Evolutionary conservation across 2,113 vertebrate genomes (phyloP).

Genomic region (Echinops telfairi): DNA sequence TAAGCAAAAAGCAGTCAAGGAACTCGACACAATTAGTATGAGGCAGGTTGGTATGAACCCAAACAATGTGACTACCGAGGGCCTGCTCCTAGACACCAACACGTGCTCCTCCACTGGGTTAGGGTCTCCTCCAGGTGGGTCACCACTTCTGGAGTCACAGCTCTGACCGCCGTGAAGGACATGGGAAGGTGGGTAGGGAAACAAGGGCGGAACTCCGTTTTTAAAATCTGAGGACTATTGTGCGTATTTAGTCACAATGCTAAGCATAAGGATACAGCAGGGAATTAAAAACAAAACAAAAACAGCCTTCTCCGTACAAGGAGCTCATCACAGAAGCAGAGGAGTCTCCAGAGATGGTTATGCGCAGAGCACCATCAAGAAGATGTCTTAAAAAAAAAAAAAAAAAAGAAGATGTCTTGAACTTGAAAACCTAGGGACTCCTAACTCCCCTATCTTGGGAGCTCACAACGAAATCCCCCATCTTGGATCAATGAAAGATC

Average conservation of each 20-base stretch:
- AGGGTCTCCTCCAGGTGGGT: background rate
- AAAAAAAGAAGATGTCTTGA: too few relatives aligned
- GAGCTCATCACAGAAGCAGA: background rate
- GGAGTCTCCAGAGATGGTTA: background rate
- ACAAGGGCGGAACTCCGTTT: background rate
- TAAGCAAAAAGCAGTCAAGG: background rate
- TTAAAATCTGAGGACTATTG: background rate
- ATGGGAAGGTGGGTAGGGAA: background rate
- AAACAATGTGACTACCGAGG: background rate
- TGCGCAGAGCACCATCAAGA: too few relatives aligned
- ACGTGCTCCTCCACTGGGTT: too few relatives aligned
- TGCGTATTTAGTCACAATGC: background rate
- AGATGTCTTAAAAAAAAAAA: too few relatives aligned
- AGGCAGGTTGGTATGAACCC: background rate
- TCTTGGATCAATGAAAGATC: slow-evolving; percentile 35
- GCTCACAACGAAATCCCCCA: background rate
- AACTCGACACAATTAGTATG: background rate
- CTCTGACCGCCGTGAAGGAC: background rate
- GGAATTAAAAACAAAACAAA: background rate
- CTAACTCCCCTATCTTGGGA: background rate
- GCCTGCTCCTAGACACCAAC: background rate
- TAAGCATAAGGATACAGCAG: background rate
- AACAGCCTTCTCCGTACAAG: background rate
- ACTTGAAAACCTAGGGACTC: background rate
- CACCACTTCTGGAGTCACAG: background rate